These are phyloP conservation scores for Anas platyrhynchos DNA, from an alignment of 2,113 vertebrate species.

Conservation along the genomic window DNA sequence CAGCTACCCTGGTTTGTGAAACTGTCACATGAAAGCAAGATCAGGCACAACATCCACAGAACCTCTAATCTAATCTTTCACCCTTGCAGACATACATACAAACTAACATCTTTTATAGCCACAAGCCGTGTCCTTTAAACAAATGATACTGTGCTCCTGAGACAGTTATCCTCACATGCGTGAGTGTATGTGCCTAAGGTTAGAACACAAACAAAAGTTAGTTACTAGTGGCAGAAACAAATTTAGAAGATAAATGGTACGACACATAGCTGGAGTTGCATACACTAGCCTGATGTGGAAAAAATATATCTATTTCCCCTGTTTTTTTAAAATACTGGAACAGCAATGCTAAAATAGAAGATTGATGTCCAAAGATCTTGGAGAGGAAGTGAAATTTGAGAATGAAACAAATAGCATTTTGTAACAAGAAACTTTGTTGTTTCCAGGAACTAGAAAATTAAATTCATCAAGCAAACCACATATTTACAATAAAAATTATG, in stretches of 20 bases:
- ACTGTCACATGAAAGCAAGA: slow-evolving; percentile 4
- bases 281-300: neutral
- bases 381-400: neutral
- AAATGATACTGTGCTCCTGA: neutral
- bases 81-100: neutral
- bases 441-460: neutral
- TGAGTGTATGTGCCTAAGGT: neutral
- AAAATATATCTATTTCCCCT: neutral
- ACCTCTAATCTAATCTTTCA: neutral
- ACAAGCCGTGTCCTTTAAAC: neutral
- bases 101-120: neutral
- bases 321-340: neutral
- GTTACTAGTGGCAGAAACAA: neutral
- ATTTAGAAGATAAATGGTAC: neutral
- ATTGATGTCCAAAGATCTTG: neutral
- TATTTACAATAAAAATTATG: neutral
- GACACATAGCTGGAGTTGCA: fast-evolving
- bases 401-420: neutral
- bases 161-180: neutral
- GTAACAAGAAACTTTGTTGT: neutral
- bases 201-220: neutral
- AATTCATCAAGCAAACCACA: neutral
- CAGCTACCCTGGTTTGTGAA: slow-evolving; percentile 3
- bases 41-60: neutral
- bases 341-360: neutral